These are phyloP conservation scores for Caenorhabditis panamensis DNA, from an alignment of 2,888 invertebrate species.

Conservation along the genomic window DNA sequence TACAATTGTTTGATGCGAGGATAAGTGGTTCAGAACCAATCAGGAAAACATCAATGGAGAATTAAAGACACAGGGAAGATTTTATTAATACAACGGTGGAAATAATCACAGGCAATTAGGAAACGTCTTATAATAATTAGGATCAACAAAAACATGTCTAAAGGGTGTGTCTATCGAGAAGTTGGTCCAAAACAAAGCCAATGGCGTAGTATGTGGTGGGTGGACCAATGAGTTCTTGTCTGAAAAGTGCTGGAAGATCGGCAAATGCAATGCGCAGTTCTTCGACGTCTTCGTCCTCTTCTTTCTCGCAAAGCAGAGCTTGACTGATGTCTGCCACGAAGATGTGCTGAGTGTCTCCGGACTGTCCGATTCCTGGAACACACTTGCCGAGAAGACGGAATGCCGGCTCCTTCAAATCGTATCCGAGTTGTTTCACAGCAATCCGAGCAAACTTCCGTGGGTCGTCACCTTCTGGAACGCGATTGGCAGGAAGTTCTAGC, in stretches of 20 bases:
- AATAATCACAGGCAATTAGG: neutral
- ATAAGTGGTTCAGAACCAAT: neutral
- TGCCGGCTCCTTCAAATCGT: slow-evolving; percentile 25
- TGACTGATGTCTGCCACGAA: slow-evolving; percentile 31
- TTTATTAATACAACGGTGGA: no score
- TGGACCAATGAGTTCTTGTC: slow-evolving; percentile 41
- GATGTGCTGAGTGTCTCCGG: slow-evolving; percentile 50
- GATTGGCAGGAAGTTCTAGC: slow-evolving; percentile 37
- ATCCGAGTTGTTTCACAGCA: slow-evolving; percentile 41
- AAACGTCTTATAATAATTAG: neutral
- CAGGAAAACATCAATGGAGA: no score
- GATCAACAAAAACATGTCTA: neutral
- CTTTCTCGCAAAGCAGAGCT: slow-evolving; percentile 25
- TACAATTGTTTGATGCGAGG: neutral
- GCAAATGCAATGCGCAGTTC: slow-evolving; percentile 41
- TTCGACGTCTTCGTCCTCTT: slow-evolving; percentile 41
- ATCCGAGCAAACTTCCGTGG: slow-evolving; percentile 33
- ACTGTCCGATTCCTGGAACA: slow-evolving; percentile 58
- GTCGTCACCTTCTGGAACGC: slow-evolving; percentile 30
- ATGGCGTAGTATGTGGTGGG: slow-evolving; percentile 60
- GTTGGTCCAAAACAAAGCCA: slow-evolving; percentile 42
- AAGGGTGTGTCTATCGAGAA: slow-evolving; percentile 8
- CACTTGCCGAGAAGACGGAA: slow-evolving; percentile 12
- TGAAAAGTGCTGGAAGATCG: slow-evolving; percentile 30
- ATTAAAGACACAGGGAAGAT: no score